A percentile compares a stretch with the other conserved stretches of the same genome.
These are phyloP conservation scores for Dendrolimus kikuchii DNA, from an alignment of 1,140 invertebrate species.

Conservation along the genomic window DNA sequence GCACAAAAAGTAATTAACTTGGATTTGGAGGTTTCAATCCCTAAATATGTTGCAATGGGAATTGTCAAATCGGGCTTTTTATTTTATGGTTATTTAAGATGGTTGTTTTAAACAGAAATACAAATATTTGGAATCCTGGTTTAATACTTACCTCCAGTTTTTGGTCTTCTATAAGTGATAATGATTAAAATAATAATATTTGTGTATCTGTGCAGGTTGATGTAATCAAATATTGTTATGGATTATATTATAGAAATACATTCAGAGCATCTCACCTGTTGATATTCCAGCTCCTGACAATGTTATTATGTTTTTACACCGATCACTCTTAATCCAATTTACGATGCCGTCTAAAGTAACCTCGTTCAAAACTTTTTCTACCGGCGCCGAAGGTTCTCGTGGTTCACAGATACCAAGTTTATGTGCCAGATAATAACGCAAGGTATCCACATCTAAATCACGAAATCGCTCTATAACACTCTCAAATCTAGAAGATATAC, in stretches of 20 bases:
- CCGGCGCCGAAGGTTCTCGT: slow-evolving; percentile 25
- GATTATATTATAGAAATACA: background rate
- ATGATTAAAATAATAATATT: too few species aligned
- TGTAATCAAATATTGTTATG: background rate
- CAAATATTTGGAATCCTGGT: too few species aligned
- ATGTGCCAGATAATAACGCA: slow-evolving; percentile 58
- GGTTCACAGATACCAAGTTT: slow-evolving; percentile 63
- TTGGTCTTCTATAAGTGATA: too few species aligned
- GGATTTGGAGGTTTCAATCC: too few species aligned
- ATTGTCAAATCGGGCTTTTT: too few species aligned
- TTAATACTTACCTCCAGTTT: too few species aligned
- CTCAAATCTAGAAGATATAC: slow-evolving; percentile 33
- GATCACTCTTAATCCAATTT: slow-evolving; percentile 74
- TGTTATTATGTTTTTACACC: slow-evolving; percentile 91
- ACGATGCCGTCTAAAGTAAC: slow-evolving; percentile 60
- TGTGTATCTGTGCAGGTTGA: too few species aligned
- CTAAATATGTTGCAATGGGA: too few species aligned
- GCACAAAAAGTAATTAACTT: too few species aligned
- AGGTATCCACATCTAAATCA: slow-evolving; percentile 60
- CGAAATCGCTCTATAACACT: slow-evolving; percentile 34
- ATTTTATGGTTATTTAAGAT: too few species aligned
- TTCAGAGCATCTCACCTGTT: slow-evolving; percentile 80
- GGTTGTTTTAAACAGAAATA: too few species aligned
- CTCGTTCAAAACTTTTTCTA: slow-evolving; percentile 62
- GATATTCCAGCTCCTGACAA: slow-evolving; percentile 97